Percentiles rank a stretch among this genome's conserved stretches.
phyloP scores from a whole-genome alignment of 2,797 vertebrate species.

The Pseudocheirus occidentalis region DNA sequence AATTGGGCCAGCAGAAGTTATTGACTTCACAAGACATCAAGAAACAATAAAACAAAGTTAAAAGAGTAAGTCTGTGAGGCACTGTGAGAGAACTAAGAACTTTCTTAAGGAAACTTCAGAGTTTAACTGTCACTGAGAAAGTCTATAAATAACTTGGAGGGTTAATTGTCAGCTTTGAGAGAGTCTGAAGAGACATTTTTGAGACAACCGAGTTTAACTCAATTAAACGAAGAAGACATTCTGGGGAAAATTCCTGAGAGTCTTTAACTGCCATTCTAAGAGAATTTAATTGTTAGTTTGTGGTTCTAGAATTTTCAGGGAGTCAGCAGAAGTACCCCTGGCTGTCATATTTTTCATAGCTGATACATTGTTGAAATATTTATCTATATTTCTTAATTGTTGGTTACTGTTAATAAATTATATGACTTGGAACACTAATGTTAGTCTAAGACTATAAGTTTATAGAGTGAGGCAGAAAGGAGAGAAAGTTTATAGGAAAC shows the following conservation, averaged over 20 bases:
- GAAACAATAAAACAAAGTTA: not conserved
- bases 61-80: not conserved
- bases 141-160: not conserved
- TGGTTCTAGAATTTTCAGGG: not conserved
- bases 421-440: not conserved
- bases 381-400: not conserved
- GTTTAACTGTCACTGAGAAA: not conserved
- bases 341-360: not conserved
- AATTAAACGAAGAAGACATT: not conserved
- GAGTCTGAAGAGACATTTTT: not conserved
- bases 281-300: not conserved
- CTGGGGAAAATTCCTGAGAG: not conserved
- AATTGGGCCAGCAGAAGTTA: not conserved
- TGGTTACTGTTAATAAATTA: not conserved
- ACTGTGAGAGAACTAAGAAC: not conserved
- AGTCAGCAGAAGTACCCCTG: not conserved
- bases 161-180: not conserved
- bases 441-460: not conserved
- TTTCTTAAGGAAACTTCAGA: not conserved
- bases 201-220: not conserved
- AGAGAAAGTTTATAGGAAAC: not conserved
- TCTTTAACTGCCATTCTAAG: not conserved
- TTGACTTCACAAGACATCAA: not conserved
- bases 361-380: not conserved
- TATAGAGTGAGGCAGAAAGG: not conserved